These are phyloP conservation scores for Pristionchus exspectatus DNA, from an alignment of 2,888 invertebrate species.

Conservation along the genomic window DNA sequence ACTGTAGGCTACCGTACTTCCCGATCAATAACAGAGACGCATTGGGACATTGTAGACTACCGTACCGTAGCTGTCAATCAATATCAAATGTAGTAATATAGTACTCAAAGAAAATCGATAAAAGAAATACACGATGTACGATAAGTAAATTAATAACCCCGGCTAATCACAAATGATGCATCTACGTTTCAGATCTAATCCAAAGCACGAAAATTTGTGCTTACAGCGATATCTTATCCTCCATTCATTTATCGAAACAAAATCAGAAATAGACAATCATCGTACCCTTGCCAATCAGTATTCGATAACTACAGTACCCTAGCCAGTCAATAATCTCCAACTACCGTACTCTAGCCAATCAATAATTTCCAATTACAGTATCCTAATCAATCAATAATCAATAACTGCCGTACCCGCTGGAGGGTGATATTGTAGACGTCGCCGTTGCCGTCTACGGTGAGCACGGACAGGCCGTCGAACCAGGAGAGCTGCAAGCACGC, in stretches of 20 bases:
- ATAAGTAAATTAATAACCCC: background rate
- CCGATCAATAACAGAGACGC: background rate
- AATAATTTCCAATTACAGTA: background rate
- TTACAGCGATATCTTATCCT: background rate
- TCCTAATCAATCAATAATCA: background rate
- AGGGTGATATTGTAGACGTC: constrained; percentile 72
- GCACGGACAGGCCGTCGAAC: constrained; percentile 77
- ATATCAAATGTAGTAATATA: background rate
- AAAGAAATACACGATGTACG: too few relatives aligned
- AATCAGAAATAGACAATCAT: too few relatives aligned
- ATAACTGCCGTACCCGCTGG: constrained; percentile 60
- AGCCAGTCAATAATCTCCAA: too few relatives aligned
- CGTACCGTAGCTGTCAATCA: background rate
- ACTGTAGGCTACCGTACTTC: background rate
- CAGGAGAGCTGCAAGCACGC: constrained; percentile 66
- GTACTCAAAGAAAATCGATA: too few relatives aligned
- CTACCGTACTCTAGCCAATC: too few relatives aligned
- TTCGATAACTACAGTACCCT: too few relatives aligned
- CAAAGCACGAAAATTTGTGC: background rate
- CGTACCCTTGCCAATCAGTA: too few relatives aligned
- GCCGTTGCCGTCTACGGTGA: constrained; percentile 76
- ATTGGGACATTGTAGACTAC: background rate
- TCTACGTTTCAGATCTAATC: background rate
- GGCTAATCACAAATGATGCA: background rate
- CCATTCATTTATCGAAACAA: too few relatives aligned